Evolutionary conservation across 2,888 invertebrate species (phyloP).

Genomic region (Brachylomia viminalis): DNA sequence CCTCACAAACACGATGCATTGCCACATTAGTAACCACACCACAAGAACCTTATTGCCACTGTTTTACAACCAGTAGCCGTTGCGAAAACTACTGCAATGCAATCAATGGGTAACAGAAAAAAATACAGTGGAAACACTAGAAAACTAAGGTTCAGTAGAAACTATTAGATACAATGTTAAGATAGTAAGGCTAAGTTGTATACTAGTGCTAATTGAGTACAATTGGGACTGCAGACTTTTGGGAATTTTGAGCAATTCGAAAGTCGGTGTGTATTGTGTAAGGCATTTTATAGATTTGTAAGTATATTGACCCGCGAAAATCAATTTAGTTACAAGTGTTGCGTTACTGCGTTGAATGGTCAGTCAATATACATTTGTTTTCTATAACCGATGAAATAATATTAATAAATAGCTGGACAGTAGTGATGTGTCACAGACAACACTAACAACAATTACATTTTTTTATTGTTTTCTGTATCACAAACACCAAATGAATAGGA

Average conservation of each 20-base stretch:
- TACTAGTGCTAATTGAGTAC: constrained; percentile 39
- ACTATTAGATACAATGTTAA: not conserved
- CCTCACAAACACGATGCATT: constrained; percentile 30
- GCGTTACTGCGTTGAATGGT: not conserved
- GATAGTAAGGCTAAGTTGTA: not conserved
- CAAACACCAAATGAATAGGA: not conserved
- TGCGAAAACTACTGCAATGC: constrained; percentile 47
- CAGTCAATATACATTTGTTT: not conserved
- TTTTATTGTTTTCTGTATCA: not conserved
- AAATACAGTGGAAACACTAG: constrained; percentile 34
- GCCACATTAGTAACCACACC: constrained; percentile 46
- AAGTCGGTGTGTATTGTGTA: constrained; percentile 4
- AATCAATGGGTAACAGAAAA: constrained; percentile 41
- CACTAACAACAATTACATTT: not conserved
- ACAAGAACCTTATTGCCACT: constrained; percentile 55
- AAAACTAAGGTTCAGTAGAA: not conserved
- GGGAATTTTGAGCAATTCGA: constrained; percentile 14
- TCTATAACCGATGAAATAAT: not conserved
- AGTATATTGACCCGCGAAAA: not conserved
- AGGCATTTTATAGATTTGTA: not conserved
- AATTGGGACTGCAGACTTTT: constrained; percentile 20
- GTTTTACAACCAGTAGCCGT: constrained; percentile 43
- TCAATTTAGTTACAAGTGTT: not conserved
- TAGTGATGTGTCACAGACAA: not conserved
- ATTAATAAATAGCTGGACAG: not conserved